These are phyloP conservation scores for Polyommatus icarus DNA, from an alignment of 2,888 invertebrate species.

Conservation along the genomic window DNA sequence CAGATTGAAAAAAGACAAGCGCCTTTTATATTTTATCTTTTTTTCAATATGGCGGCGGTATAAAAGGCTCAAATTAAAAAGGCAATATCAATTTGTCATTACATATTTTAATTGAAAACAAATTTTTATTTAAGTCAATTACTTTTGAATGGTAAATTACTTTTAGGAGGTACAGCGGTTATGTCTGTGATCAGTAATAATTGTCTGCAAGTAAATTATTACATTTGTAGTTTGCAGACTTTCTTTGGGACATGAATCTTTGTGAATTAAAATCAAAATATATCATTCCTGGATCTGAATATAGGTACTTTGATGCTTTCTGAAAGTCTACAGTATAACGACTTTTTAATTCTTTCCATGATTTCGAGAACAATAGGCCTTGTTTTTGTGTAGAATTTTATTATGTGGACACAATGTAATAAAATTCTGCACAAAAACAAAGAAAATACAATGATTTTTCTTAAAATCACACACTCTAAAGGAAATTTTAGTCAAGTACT, in stretches of 20 bases:
- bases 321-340: no score
- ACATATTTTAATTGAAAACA: constrained; percentile 20
- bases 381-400: neutral
- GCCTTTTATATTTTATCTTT: neutral
- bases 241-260: neutral
- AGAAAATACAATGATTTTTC: neutral
- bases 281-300: no score
- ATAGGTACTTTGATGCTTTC: no score
- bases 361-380: neutral
- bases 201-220: neutral
- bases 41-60: neutral
- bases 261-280: neutral
- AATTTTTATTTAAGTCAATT: constrained; percentile 13
- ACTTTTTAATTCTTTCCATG: no score
- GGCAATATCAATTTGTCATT: constrained; percentile 16
- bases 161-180: neutral
- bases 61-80: neutral
- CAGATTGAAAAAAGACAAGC: neutral
- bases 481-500: no score
- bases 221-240: neutral
- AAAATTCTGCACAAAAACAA: neutral
- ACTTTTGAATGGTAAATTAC: constrained; percentile 17
- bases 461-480: no score
- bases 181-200: neutral
- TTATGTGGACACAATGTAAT: no score